Base-by-base conservation (phyloP, 2,888 invertebrate genomes). In the Archips crataeganus region DNA sequence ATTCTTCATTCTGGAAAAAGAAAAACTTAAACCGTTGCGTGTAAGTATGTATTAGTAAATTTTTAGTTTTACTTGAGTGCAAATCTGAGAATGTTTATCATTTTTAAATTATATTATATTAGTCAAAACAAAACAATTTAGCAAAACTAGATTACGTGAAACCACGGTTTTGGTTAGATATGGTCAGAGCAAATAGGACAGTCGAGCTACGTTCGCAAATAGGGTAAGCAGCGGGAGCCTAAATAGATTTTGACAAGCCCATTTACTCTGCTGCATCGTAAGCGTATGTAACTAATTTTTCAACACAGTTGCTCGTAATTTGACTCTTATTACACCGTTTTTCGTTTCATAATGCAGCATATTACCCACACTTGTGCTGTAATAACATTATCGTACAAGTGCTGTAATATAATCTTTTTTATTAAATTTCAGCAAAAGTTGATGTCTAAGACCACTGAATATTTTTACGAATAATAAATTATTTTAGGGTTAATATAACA, bases 171-270 rank as follows among this genome's bases (percentile, higher is more conserved):
- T n/a, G 8, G 51, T 49, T 49, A 8, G 51, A 15, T 36, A 51
- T 15, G 51, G 51, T 2, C 32, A 11, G 10, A 32, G 8, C 32
- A 57, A 57, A 57, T 32, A 32, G 57, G 32, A 10, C 57, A 57
- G 32, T 32, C 32, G 11, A 57, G 32, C 32, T 32, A 11, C 10
- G 2, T 57, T 32, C 32, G 32, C 57, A 57, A 57, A 32, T 3
- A 57, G 10, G 54, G 10, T 57, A 32, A 57, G 54, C 10, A 57
- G 23, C 10, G 13, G 57, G 8, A 10, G 2, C 32, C 13, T 57
- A 57, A 57, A 57, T 57, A 57, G 32, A 32, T 57, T 57, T 57
- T 57, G 57, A 57, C 57, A 57, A 32, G 57, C 32, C 10, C 32
- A 32, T 32, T 57, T 57, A 4, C 51, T 57, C 8, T 15, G 2